Conservation (phyloP, 2,797 vertebrate species). For the Sarcoramphus papa region DNA sequence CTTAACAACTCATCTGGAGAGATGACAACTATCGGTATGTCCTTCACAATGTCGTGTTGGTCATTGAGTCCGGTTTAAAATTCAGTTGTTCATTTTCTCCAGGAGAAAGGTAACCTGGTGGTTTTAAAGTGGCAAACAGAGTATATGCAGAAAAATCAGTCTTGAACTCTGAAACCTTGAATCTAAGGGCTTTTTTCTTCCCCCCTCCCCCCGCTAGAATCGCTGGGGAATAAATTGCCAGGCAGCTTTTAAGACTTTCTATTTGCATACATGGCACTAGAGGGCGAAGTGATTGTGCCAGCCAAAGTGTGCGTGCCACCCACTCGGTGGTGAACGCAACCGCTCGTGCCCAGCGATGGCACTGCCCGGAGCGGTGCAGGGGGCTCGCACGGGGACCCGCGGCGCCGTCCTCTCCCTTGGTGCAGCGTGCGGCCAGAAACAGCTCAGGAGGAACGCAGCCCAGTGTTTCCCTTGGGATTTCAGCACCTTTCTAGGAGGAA, state of each 20-base stretch:
- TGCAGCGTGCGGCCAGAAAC: accelerated
- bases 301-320: neutral
- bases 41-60: conserved; percentile 61
- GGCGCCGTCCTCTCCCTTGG: neutral
- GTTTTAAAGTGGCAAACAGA: neutral
- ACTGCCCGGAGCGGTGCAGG: too few relatives aligned
- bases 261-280: neutral
- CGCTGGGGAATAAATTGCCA: neutral
- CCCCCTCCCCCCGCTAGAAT: neutral
- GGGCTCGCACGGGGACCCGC: accelerated
- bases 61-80: conserved; percentile 37
- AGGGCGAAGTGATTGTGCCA: neutral
- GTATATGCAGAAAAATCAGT: neutral
- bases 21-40: conserved; percentile 46
- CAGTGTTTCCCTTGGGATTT: accelerated
- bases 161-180: neutral
- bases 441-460: neutral
- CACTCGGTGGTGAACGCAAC: neutral
- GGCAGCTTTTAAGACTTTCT: neutral
- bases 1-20: conserved; percentile 68
- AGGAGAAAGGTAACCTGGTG: neutral
- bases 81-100: conserved; percentile 15
- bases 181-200: neutral
- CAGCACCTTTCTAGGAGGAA: neutral
- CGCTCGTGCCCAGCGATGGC: neutral